These are phyloP conservation scores for Acronicta psi DNA, from an alignment of 2,888 invertebrate genomes.

Conservation along the genomic window DNA sequence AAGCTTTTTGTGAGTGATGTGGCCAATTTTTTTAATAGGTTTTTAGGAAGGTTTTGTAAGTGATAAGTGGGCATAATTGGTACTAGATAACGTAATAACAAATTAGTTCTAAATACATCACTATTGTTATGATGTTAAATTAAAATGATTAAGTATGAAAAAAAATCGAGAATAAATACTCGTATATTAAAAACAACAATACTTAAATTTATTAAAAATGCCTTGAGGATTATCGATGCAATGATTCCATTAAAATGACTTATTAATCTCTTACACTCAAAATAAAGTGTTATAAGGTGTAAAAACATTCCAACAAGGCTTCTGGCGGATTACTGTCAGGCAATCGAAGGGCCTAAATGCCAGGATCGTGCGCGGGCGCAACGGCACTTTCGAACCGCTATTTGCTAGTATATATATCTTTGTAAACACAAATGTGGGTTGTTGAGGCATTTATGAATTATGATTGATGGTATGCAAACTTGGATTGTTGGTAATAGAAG, in stretches of 20 bases:
- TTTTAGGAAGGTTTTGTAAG: background rate
- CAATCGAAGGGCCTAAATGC: constrained; percentile 62
- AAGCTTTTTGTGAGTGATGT: constrained; percentile 1
- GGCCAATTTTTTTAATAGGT: background rate
- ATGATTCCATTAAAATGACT: background rate
- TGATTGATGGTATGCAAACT: background rate
- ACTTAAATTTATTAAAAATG: background rate
- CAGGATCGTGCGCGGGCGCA: constrained; percentile 65
- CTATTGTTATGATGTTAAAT: background rate
- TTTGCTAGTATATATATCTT: constrained; percentile 13
- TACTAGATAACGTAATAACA: background rate
- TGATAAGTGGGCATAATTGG: background rate
- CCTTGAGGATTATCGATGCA: background rate
- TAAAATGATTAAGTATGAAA: background rate
- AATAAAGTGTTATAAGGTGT: constrained; percentile 1
- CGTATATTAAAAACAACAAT: background rate
- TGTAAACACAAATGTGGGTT: constrained; percentile 10
- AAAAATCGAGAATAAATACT: background rate
- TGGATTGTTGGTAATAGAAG: background rate
- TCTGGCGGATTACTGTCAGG: constrained; percentile 38
- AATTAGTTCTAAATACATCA: background rate
- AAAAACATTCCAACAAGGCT: constrained; percentile 13
- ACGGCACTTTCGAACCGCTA: constrained; percentile 33
- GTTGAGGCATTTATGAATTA: background rate
- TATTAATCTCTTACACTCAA: constrained; percentile 3